A percentile compares a stretch with the other conserved stretches of the same genome.
Conservation (phyloP, 2,888 invertebrate genomes). For the Conops quadrifasciatus region DNA sequence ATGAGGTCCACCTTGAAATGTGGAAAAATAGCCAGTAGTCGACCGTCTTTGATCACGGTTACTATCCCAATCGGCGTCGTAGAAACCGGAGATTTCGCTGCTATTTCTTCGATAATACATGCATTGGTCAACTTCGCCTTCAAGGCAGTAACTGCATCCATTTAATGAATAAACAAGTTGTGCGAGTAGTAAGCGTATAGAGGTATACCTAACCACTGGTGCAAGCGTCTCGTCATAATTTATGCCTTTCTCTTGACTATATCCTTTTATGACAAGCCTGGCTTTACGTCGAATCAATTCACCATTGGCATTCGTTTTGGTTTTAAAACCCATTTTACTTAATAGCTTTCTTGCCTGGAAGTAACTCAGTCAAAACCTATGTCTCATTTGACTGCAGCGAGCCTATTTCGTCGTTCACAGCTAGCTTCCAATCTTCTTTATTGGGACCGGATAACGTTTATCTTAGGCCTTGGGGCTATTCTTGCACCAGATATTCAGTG, state of each 20-base stretch:
- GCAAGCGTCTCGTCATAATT: constrained; percentile 36
- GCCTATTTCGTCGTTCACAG: constrained; percentile 30
- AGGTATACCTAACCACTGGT: constrained; percentile 35
- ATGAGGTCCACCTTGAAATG: constrained; percentile 24
- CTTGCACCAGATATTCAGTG: constrained; percentile 12
- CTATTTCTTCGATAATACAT: constrained; percentile 16
- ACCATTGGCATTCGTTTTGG: constrained; percentile 30
- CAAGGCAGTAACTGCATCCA: constrained; percentile 41
- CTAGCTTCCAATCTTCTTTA: constrained; percentile 33
- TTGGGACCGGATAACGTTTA: constrained; percentile 31
- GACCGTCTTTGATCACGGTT: constrained; percentile 30
- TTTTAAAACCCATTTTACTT: constrained; percentile 37
- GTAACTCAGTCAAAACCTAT: constrained; percentile 31
- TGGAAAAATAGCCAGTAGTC: constrained; percentile 32
- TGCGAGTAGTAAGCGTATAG: constrained; percentile 37
- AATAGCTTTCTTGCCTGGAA: constrained; percentile 31
- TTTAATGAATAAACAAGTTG: constrained; percentile 38
- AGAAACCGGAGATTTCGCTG: constrained; percentile 30
- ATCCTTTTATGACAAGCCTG: constrained; percentile 37
- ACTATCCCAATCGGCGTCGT: constrained; percentile 41
- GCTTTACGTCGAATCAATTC: constrained; percentile 37
- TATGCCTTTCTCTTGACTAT: constrained; percentile 35
- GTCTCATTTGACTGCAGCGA: constrained; percentile 35
- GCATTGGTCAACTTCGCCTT: neutral
- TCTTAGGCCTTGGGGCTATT: constrained; percentile 11